Conservation (phyloP, 2,797 vertebrate species). For the Syngnathus acus region DNA sequence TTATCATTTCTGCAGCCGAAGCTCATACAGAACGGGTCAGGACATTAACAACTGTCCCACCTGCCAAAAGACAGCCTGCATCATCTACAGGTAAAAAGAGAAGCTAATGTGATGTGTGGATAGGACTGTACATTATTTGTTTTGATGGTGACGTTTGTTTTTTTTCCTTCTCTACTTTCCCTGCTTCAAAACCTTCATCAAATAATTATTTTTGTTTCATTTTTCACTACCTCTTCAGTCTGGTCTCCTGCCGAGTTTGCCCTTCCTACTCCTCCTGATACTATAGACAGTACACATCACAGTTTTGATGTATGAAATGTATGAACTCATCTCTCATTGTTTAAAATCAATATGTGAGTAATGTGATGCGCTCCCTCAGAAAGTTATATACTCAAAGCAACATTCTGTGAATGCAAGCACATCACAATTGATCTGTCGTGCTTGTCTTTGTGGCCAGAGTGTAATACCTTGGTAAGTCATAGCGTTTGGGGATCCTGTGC, state of each 20-base stretch:
- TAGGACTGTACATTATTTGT: neutral
- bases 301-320: neutral
- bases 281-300: conserved; percentile 8
- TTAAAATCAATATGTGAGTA: conserved; percentile 20
- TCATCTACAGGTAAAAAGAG: conserved; percentile 92
- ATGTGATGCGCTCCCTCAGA: conserved; percentile 11
- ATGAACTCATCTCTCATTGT: conserved; percentile 1
- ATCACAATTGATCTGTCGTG: conserved; percentile 26
- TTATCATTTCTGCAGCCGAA: conserved; percentile 77
- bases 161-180: neutral
- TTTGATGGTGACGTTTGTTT: neutral
- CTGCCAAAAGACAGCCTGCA: conserved; percentile 97
- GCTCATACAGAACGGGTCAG: conserved; percentile 95
- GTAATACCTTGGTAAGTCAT: conserved; percentile 44
- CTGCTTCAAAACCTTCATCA: neutral
- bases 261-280: conserved; percentile 6
- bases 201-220: conserved; percentile 1
- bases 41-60: conserved; percentile 97
- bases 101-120: conserved; percentile 23
- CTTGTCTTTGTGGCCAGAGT: conserved; percentile 7
- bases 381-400: conserved; percentile 31
- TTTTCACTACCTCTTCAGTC: conserved; percentile 16
- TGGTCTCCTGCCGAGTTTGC: conserved; percentile 17
- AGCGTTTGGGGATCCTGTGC: conserved; percentile 23
- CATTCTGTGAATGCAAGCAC: conserved; percentile 23